phyloP scores from a whole-genome alignment of 1,140 invertebrate species.

The Helicoverpa armigera region DNA sequence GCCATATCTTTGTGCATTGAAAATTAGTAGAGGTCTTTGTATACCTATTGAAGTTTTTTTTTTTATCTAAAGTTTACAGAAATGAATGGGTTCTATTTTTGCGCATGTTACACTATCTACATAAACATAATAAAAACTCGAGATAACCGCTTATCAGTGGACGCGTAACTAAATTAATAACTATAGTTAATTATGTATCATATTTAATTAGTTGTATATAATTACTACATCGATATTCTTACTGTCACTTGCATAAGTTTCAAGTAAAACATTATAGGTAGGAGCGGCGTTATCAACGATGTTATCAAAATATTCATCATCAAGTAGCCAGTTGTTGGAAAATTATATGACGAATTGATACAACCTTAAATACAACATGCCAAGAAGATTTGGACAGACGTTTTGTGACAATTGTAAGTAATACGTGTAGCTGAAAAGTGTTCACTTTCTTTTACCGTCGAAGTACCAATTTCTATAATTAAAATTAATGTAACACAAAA shows the following conservation, averaged over 20 bases:
- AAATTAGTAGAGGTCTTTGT: too few relatives aligned
- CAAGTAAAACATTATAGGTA: constrained; percentile 13
- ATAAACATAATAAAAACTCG: constrained; percentile 1
- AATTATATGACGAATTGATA: constrained; percentile 20
- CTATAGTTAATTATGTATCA: neutral
- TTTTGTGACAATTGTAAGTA: too few relatives aligned
- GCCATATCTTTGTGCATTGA: too few relatives aligned
- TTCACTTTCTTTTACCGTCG: neutral
- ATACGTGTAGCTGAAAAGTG: too few relatives aligned
- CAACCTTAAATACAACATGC: neutral
- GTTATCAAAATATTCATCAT: neutral
- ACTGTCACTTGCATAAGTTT: constrained; percentile 21
- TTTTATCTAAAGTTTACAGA: too few relatives aligned
- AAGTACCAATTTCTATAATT: neutral
- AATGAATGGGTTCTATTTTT: too few relatives aligned
- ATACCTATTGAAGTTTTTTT: too few relatives aligned
- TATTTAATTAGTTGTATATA: constrained; percentile 31
- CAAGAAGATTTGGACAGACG: too few relatives aligned
- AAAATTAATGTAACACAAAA: too few relatives aligned
- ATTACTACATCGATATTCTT: constrained; percentile 28
- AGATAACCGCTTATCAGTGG: neutral
- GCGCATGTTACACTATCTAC: neutral
- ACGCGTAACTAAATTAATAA: constrained; percentile 7
- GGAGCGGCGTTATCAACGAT: neutral
- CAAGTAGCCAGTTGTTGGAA: neutral